Evolutionary conservation across 2,888 invertebrate species (phyloP).

Genomic region (Eilema caniola): DNA sequence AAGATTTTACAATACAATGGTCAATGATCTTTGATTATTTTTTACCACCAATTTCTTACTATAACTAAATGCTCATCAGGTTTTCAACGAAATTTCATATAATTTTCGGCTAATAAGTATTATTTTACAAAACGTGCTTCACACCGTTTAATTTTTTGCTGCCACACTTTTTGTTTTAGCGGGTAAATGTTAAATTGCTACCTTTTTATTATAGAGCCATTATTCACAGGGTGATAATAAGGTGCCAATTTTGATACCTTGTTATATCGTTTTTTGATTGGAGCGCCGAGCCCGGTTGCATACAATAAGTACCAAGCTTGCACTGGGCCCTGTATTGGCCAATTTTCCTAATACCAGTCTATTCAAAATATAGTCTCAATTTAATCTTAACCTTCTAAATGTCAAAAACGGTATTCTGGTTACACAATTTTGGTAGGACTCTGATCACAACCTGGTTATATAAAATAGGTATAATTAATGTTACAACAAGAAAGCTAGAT

Average conservation of each 20-base stretch:
- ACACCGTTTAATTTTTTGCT: conserved; percentile 46
- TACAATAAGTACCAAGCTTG: neutral
- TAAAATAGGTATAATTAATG: conserved; percentile 19
- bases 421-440: neutral
- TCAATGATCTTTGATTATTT: neutral
- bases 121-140: conserved; percentile 26
- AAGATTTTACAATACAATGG: neutral
- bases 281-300: neutral
- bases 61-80: neutral
- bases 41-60: neutral
- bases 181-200: conserved; percentile 69
- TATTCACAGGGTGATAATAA: conserved; percentile 60
- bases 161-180: conserved; percentile 50
- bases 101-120: conserved; percentile 21
- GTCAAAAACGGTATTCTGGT: no score
- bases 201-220: conserved; percentile 62
- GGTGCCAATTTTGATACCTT: conserved; percentile 66
- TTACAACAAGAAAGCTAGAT: conserved; percentile 11
- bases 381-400: no score
- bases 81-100: conserved; percentile 12
- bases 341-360: neutral
- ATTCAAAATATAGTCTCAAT: no score
- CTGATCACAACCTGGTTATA: conserved; percentile 14
- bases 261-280: conserved; percentile 26
- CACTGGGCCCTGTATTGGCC: neutral